Conservation (phyloP, 2,797 vertebrate genomes). For the Vespertilio murinus region DNA sequence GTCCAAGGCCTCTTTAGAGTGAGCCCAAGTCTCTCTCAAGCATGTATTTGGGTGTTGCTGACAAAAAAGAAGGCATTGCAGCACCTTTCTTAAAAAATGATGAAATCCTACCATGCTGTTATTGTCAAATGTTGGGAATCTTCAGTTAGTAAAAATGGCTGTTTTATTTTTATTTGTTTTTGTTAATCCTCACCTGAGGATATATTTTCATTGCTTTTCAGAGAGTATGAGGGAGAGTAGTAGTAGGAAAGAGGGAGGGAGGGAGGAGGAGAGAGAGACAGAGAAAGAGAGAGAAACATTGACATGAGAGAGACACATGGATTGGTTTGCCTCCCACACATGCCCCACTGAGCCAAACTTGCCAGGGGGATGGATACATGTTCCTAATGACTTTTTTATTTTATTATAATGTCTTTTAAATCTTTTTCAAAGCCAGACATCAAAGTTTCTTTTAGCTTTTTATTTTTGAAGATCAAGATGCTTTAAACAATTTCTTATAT, state of each 20-base stretch:
- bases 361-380: too few species aligned
- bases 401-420: not conserved
- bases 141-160: constrained; percentile 29
- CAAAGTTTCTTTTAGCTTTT: not conserved
- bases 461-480: not conserved
- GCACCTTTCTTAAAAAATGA: constrained; percentile 10
- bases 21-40: not conserved
- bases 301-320: not conserved
- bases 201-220: too few species aligned
- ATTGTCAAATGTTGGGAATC: constrained; percentile 15
- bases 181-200: too few species aligned
- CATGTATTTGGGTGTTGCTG: not conserved
- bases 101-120: not conserved
- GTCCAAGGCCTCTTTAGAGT: not conserved
- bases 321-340: not conserved
- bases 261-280: not conserved
- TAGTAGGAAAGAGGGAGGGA: not conserved
- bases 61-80: not conserved
- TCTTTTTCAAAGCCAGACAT: not conserved
- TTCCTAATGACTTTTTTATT: not conserved
- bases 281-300: not conserved
- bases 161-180: not conserved
- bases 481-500: not conserved
- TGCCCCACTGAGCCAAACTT: too few species aligned
- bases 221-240: too few species aligned